Evolutionary conservation across 2,797 vertebrate genomes (phyloP).

Genomic region (Pterois miles): DNA sequence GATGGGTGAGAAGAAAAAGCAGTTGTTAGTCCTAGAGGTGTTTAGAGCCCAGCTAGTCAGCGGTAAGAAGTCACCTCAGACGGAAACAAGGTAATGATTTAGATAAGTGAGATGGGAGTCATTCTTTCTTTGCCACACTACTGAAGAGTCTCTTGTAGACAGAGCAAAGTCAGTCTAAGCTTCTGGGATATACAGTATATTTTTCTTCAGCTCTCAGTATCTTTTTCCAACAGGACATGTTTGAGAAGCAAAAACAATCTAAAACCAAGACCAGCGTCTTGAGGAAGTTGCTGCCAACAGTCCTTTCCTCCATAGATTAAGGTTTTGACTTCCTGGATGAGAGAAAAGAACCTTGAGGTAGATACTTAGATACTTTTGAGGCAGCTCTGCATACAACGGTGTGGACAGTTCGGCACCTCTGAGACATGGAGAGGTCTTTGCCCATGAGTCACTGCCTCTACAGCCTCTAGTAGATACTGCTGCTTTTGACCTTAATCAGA

Average conservation of each 20-base stretch:
- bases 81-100: neutral
- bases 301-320: neutral
- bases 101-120: neutral
- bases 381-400: neutral
- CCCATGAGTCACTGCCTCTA: conserved; percentile 39
- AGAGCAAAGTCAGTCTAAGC: neutral
- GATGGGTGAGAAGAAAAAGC: conserved; percentile 81
- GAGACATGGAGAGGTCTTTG: conserved; percentile 17
- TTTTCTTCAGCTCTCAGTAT: neutral
- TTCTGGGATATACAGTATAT: neutral
- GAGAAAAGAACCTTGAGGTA: neutral
- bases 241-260: neutral
- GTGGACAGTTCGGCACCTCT: conserved; percentile 12
- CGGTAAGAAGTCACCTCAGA: conserved; percentile 8
- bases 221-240: neutral
- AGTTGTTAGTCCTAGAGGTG: conserved; percentile 69
- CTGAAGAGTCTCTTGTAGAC: neutral
- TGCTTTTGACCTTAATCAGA: conserved; percentile 55
- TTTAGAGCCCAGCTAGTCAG: neutral
- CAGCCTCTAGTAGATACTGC: conserved; percentile 23
- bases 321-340: neutral
- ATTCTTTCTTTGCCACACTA: neutral
- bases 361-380: neutral
- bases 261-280: neutral
- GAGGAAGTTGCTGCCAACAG: neutral